phyloP scores from a whole-genome alignment of 2,888 invertebrate species.

The Pseudococcus longispinus region DNA sequence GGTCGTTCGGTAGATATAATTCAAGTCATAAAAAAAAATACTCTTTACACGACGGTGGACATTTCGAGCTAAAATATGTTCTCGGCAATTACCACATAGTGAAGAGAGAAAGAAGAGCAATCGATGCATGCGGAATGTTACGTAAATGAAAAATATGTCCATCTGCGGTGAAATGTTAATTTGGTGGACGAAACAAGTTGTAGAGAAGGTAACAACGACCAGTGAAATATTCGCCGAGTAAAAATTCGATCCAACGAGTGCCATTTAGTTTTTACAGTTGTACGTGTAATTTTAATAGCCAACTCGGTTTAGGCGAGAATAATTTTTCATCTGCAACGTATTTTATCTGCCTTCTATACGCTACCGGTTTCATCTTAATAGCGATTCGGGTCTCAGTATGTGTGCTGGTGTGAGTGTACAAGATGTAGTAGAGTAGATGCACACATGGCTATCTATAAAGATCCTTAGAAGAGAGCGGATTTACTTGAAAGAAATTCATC shows the following conservation, averaged over 20 bases:
- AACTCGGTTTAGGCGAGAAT: background rate
- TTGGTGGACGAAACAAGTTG: background rate
- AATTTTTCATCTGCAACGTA: conserved; percentile 32
- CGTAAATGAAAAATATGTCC: conserved; percentile 25
- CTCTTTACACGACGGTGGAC: background rate
- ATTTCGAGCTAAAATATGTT: background rate
- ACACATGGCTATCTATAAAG: background rate
- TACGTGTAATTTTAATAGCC: conserved; percentile 25
- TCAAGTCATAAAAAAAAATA: background rate
- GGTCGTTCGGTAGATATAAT: background rate
- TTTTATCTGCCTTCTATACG: background rate
- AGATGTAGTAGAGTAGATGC: background rate
- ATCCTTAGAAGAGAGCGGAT: conserved; percentile 48
- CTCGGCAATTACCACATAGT: background rate
- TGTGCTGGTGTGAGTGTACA: background rate
- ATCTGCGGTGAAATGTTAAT: conserved; percentile 31
- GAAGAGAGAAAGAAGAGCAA: background rate
- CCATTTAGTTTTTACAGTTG: background rate
- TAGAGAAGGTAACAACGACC: background rate
- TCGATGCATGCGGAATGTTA: background rate
- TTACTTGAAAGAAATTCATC: conserved; percentile 49
- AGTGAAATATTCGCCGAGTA: background rate
- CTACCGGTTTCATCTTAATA: conserved; percentile 39
- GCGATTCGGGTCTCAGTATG: conserved; percentile 1
- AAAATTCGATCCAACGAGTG: background rate